phyloP scores from a whole-genome alignment of 2,113 vertebrate species.

The Phocoena phocoena region DNA sequence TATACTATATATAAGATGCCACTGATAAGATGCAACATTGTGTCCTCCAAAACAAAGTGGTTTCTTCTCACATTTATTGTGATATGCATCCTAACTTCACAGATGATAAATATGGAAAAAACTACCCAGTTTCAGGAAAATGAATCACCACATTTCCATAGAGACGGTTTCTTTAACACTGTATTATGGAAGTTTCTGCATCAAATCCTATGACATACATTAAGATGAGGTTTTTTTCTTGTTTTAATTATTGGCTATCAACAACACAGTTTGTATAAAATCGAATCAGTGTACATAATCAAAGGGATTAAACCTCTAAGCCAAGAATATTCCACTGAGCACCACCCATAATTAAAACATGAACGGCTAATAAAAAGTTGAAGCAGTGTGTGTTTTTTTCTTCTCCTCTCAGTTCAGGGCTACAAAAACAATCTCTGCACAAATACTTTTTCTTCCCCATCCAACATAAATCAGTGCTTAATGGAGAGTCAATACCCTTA shows the following conservation, averaged over 20 bases:
- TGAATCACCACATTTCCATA: not conserved
- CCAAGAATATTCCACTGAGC: conserved; percentile 46
- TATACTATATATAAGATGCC: not conserved
- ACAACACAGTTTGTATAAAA: conserved; percentile 56
- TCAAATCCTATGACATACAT: not conserved
- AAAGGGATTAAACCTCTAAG: conserved; percentile 55
- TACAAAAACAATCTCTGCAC: conserved; percentile 46
- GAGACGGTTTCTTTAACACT: not conserved
- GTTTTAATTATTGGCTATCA: conserved; percentile 39
- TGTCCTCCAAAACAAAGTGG: not conserved
- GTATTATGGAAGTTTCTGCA: not conserved
- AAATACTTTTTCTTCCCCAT: conserved; percentile 61
- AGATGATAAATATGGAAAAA: not conserved
- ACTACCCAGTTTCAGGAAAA: not conserved
- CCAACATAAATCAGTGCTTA: conserved; percentile 73
- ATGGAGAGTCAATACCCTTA: conserved; percentile 74
- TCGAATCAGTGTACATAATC: not conserved
- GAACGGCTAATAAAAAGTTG: conserved; percentile 2
- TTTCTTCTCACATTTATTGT: not conserved
- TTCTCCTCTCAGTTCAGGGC: not conserved
- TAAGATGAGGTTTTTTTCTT: not conserved
- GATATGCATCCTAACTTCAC: not conserved
- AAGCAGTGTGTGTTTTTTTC: not conserved
- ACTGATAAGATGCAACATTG: not conserved
- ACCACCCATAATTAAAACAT: conserved; percentile 15